Percentiles rank a stretch among this genome's conserved stretches.
Conservation (phyloP, 2,113 vertebrate species). For the Triplophysa dalaica region DNA sequence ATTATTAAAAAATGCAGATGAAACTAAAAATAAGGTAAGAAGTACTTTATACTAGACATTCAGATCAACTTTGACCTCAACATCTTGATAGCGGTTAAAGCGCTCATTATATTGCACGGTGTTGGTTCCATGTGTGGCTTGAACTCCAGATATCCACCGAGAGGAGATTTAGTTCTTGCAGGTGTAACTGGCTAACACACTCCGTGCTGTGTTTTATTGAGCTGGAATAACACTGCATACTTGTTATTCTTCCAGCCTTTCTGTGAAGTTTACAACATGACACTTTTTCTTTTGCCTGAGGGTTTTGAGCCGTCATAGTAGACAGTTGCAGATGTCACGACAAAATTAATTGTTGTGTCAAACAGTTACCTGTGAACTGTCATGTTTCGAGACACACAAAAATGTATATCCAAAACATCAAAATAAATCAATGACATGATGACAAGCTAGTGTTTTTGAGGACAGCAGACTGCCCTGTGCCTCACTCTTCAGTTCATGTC, state of each 20-base stretch:
- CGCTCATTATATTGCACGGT: conserved; percentile 12
- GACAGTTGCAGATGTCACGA: neutral
- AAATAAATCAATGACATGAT: neutral
- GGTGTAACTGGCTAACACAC: conserved; percentile 24
- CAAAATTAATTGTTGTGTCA: neutral
- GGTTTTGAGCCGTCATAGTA: neutral
- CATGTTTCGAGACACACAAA: too few species aligned
- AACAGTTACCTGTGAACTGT: too few species aligned
- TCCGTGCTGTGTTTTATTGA: conserved; percentile 27
- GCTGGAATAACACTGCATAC: conserved; percentile 1
- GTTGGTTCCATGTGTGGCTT: conserved; percentile 9
- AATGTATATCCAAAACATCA: too few species aligned
- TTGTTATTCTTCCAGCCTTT: neutral
- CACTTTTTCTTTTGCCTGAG: too few species aligned
- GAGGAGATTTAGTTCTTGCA: conserved; percentile 16
- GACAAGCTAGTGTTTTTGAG: neutral
- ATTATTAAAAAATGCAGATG: neutral
- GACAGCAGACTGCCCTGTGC: conserved; percentile 1
- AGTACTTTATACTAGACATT: conserved; percentile 21
- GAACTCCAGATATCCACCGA: conserved; percentile 5
- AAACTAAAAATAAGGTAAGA: neutral
- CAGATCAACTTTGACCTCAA: conserved; percentile 13
- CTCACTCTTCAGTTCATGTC: conserved; percentile 19
- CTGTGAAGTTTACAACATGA: neutral
- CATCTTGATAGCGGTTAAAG: conserved; percentile 31